Evolutionary conservation across 2,113 vertebrate species (phyloP).

Genomic region (Chamaea fasciata): DNA sequence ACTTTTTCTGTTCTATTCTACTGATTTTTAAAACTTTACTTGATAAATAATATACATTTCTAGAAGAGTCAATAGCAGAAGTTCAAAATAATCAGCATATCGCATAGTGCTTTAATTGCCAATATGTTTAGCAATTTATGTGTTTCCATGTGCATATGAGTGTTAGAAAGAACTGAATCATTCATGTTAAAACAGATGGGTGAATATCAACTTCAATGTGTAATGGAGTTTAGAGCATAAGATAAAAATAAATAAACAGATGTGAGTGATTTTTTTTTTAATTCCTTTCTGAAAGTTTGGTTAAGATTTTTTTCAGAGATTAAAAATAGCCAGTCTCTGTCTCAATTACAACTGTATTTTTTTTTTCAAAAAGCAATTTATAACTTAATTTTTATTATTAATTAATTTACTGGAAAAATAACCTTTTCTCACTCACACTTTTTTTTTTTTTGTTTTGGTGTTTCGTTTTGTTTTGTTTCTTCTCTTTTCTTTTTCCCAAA

Average conservation of each 20-base stretch:
- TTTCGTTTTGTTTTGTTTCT: too few species aligned
- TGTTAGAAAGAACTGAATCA: background rate
- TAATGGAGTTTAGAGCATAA: background rate
- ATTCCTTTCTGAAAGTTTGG: background rate
- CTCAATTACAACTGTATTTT: background rate
- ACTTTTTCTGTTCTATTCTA: background rate
- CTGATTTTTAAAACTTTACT: background rate
- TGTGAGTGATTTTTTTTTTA: background rate
- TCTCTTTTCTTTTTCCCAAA: rapidly evolving
- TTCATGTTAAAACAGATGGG: slow-evolving; percentile 14
- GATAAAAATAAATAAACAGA: slow-evolving; percentile 24
- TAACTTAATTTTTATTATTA: background rate
- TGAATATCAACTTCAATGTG: background rate
- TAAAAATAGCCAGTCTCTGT: background rate
- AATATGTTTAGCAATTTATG: background rate
- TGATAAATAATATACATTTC: background rate
- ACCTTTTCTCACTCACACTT: rapidly evolving
- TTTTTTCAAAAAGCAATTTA: background rate
- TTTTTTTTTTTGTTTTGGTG: background rate
- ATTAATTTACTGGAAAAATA: background rate
- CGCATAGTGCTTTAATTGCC: background rate
- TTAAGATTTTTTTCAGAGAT: background rate
- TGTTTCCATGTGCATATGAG: background rate
- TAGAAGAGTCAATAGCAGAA: background rate
- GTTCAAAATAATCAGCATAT: background rate